Evolutionary conservation across 2,797 vertebrate species (phyloP).

Genomic region (Huso huso): DNA sequence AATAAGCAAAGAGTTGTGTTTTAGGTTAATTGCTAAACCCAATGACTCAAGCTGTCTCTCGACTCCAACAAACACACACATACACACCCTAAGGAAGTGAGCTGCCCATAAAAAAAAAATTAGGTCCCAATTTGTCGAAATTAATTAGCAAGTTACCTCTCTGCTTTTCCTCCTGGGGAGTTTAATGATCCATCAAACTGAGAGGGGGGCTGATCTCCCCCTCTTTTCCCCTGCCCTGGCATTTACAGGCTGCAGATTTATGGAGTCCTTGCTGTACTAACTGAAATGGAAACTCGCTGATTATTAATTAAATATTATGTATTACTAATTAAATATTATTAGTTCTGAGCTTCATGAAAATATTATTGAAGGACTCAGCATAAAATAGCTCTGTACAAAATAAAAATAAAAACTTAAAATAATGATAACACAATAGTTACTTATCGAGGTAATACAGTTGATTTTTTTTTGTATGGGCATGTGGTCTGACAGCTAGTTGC

Average conservation of each 20-base stretch:
- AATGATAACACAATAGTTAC: no score
- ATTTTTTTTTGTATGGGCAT: no score
- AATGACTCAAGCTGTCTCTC: no score
- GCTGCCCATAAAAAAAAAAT: constrained; percentile 31
- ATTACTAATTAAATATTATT: no score
- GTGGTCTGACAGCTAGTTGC: background rate
- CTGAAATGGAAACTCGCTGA: constrained; percentile 30
- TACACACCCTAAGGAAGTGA: background rate
- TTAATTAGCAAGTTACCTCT: constrained; percentile 37
- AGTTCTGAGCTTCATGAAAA: no score
- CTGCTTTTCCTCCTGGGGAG: constrained; percentile 31
- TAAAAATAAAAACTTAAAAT: no score
- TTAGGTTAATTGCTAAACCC: no score
- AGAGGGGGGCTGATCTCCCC: constrained; percentile 24
- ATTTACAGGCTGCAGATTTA: constrained; percentile 44
- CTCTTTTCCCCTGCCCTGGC: constrained; percentile 24
- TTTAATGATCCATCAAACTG: constrained; percentile 39
- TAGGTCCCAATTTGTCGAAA: constrained; percentile 46
- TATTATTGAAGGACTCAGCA: no score
- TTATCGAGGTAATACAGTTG: no score
- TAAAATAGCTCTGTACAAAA: no score
- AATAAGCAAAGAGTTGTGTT: no score
- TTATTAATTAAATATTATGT: no score
- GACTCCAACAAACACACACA: background rate
- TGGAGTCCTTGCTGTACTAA: constrained; percentile 31